Conservation (phyloP, 2,113 vertebrate species). For the Excalfactoria chinensis region DNA sequence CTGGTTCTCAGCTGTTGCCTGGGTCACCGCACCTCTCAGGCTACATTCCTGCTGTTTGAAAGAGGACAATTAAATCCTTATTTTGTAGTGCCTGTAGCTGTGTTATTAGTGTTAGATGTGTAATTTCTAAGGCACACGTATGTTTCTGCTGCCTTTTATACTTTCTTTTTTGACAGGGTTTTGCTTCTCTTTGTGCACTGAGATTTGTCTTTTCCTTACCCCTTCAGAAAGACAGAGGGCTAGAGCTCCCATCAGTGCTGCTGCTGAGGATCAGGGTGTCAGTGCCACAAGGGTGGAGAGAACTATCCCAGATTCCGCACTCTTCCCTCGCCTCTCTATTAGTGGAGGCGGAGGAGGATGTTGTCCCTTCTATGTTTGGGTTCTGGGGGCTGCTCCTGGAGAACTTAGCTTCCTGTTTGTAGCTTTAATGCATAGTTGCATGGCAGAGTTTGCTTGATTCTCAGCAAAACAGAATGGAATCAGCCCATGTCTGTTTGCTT, state of each 20-base stretch:
- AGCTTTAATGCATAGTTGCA: not conserved
- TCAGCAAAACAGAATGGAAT: not conserved
- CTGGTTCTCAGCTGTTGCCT: not conserved
- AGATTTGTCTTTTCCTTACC: not conserved
- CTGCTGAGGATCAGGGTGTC: not conserved
- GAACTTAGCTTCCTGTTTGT: fast-evolving
- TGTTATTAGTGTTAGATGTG: not conserved
- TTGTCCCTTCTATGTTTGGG: not conserved
- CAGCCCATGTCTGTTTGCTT: not conserved
- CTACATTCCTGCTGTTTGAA: not conserved
- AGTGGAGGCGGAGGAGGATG: not conserved
- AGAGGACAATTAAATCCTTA: constrained; percentile 10
- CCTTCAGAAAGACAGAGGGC: too few species aligned
- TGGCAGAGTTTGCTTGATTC: not conserved
- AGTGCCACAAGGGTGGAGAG: not conserved
- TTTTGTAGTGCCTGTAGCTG: not conserved
- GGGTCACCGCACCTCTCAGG: not conserved
- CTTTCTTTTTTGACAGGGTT: not conserved
- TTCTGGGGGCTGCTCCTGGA: not conserved
- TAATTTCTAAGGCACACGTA: not conserved
- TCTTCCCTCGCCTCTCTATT: not conserved
- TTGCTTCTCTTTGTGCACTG: not conserved
- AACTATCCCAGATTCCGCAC: not conserved
- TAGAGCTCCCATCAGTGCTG: constrained; percentile 22
- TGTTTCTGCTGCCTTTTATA: not conserved